Evolutionary conservation across 2,797 vertebrate species (phyloP).

Genomic region (Sebastes cheni): DNA sequence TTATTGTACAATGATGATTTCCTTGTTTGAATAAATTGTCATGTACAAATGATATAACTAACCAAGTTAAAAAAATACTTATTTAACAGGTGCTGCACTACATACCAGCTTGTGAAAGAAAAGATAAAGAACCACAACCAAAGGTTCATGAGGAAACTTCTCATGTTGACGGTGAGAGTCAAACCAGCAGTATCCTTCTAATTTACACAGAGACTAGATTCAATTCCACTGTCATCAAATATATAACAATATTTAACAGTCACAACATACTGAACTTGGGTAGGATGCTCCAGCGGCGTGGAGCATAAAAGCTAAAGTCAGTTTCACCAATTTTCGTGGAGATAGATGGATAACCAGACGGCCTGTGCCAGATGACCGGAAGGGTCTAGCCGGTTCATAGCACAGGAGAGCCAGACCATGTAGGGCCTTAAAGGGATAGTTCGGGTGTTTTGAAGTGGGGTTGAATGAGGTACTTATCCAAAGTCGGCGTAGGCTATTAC

Average conservation of each 20-base stretch:
- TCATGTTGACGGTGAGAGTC: constrained; percentile 34
- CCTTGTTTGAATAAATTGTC: background rate
- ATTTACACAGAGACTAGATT: background rate
- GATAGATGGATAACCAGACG: too few relatives aligned
- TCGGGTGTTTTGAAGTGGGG: too few relatives aligned
- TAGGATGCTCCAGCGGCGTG: accelerated
- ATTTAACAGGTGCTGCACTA: constrained; percentile 76
- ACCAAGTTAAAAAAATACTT: background rate
- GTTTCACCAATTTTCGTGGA: too few relatives aligned
- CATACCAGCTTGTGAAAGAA: constrained; percentile 73
- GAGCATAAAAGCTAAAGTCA: too few relatives aligned
- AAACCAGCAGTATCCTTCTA: background rate
- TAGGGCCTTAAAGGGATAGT: too few relatives aligned
- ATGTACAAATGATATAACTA: background rate
- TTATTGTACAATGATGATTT: background rate
- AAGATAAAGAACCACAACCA: constrained; percentile 12
- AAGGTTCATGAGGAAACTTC: background rate
- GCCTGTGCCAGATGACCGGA: too few relatives aligned
- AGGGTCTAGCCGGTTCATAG: too few relatives aligned
- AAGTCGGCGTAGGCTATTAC: too few relatives aligned
- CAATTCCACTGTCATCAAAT: background rate
- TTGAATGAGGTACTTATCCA: too few relatives aligned
- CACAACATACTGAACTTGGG: background rate
- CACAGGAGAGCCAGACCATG: too few relatives aligned
- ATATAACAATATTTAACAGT: background rate